These are phyloP conservation scores for Synergus laeviventris DNA, from an alignment of 2,888 invertebrate genomes.

Conservation along the genomic window DNA sequence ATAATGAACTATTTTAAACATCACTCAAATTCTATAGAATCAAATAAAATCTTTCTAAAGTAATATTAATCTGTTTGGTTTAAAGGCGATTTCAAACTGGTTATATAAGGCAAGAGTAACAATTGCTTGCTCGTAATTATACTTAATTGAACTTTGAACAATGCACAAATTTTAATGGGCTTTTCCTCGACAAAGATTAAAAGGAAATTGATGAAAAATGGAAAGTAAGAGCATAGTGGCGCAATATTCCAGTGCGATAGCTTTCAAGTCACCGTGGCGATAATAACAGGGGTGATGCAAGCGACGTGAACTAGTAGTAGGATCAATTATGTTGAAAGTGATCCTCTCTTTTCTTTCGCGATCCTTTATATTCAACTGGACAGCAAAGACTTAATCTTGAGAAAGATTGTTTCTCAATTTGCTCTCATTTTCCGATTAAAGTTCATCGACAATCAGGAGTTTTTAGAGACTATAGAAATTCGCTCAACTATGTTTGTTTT, in stretches of 20 bases:
- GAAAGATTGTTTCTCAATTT: conserved; percentile 12
- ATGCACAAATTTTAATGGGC: not conserved
- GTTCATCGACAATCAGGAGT: not conserved
- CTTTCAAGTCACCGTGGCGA: not conserved
- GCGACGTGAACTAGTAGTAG: not conserved
- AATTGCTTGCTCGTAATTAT: not conserved
- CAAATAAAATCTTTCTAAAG: no score
- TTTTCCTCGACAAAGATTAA: not conserved
- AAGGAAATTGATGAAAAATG: conserved; percentile 8
- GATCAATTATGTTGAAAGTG: conserved; percentile 6
- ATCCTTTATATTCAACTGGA: not conserved
- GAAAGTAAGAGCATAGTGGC: not conserved
- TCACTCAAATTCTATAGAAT: no score
- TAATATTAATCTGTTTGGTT: not conserved
- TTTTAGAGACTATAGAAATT: not conserved
- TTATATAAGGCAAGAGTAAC: not conserved
- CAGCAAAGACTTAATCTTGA: conserved; percentile 6
- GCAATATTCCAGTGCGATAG: not conserved
- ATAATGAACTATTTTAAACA: no score
- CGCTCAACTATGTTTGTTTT: no score
- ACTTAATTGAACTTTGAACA: not conserved
- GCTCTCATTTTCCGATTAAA: not conserved
- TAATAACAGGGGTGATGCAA: not conserved
- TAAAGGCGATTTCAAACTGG: not conserved
- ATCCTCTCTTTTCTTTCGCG: conserved; percentile 9